phyloP scores from a whole-genome alignment of 2,888 invertebrate genomes.

The Dynastes tityus region DNA sequence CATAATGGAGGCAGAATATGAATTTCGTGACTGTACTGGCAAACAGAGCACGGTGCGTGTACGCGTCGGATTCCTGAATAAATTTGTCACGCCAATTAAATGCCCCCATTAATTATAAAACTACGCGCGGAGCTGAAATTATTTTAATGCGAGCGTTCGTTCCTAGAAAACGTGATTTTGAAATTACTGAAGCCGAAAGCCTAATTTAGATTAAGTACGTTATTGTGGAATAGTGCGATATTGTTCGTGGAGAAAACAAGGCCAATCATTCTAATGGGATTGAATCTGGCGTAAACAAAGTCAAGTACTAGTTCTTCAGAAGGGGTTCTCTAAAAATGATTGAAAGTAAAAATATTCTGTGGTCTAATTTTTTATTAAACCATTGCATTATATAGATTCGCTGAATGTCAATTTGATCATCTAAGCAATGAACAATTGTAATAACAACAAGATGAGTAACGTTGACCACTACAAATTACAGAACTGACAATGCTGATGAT shows the following conservation, averaged over 20 bases:
- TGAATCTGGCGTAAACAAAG: not conserved
- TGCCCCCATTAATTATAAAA: conserved; percentile 43
- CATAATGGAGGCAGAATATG: conserved; percentile 5
- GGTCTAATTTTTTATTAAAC: too few relatives aligned
- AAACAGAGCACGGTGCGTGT: conserved; percentile 15
- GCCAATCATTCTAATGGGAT: not conserved
- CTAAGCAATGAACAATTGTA: too few relatives aligned
- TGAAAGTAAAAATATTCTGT: too few relatives aligned
- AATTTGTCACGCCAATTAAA: conserved; percentile 47
- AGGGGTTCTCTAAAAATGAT: too few relatives aligned
- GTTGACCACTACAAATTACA: too few relatives aligned
- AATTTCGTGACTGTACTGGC: conserved; percentile 19
- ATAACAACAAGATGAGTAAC: too few relatives aligned
- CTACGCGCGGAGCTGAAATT: conserved; percentile 26
- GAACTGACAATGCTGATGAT: too few relatives aligned
- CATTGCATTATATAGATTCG: too few relatives aligned
- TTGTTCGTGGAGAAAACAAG: conserved; percentile 9
- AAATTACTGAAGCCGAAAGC: conserved; percentile 32
- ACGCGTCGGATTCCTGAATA: conserved; percentile 38
- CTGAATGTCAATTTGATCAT: too few relatives aligned
- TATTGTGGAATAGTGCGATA: not conserved
- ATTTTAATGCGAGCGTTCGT: conserved; percentile 27
- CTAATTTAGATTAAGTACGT: conserved; percentile 35
- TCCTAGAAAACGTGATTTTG: conserved; percentile 27
- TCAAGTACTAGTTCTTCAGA: not conserved